These are phyloP conservation scores for Drosophila parthenogenetica DNA, from an alignment of 2,888 invertebrate species.

Conservation along the genomic window DNA sequence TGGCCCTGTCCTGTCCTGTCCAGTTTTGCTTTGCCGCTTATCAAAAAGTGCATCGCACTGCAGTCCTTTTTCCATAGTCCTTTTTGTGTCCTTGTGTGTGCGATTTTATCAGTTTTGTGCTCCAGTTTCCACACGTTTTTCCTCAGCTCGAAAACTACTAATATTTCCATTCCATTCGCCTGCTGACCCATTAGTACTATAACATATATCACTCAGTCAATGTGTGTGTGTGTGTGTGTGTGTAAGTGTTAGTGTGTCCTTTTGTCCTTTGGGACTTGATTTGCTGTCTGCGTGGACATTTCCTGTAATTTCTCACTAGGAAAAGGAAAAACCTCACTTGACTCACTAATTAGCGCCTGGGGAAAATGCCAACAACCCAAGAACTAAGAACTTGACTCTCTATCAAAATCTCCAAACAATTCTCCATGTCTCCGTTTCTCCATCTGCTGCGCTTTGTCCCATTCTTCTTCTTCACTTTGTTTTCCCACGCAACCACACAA, in stretches of 20 bases:
- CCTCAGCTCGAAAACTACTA: constrained; percentile 28
- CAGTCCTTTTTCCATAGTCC: constrained; percentile 38
- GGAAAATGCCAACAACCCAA: constrained; percentile 36
- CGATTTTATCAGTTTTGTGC: constrained; percentile 66
- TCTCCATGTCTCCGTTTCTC: neutral
- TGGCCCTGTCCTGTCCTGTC: constrained; percentile 29
- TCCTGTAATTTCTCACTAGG: constrained; percentile 71
- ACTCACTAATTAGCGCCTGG: constrained; percentile 69
- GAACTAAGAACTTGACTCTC: constrained; percentile 42
- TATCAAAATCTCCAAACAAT: constrained; percentile 22
- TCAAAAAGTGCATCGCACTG: constrained; percentile 76
- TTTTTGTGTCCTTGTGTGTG: constrained; percentile 35
- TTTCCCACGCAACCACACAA: constrained; percentile 55
- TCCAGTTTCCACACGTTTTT: constrained; percentile 62
- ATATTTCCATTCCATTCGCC: constrained; percentile 14
- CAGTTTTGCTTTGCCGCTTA: constrained; percentile 54
- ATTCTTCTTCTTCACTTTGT: constrained; percentile 17
- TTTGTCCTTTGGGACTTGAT: constrained; percentile 77
- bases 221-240: constrained; percentile 19
- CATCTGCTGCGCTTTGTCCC: neutral
- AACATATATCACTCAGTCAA: neutral
- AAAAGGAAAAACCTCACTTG: constrained; percentile 16
- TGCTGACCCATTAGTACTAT: constrained; percentile 27
- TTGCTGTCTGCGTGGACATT: constrained; percentile 58
- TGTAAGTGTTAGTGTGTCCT: constrained; percentile 39